Evolutionary conservation across 2,888 invertebrate genomes (phyloP), one percentile per base, ranked within the genome.

Genomic region (Tenthredo scrophulariae): DNA sequence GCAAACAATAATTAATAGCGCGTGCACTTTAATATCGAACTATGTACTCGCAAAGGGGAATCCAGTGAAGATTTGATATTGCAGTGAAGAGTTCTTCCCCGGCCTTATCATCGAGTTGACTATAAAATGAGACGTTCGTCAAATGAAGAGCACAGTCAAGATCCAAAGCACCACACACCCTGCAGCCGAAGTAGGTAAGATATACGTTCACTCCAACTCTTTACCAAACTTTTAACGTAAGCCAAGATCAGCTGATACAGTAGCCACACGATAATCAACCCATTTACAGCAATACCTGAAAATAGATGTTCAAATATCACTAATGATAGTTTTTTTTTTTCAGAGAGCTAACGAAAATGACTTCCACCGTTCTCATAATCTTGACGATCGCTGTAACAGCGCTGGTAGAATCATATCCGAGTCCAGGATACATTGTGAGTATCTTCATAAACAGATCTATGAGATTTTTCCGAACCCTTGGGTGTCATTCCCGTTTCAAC

Each of bases 371-470:
- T 54, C 6, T 54, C 54, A 54, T 54, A n/a, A n/a, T 54, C 5
- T 54, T 54, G 54, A n/a, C 54, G n/a, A 54, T 54, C 54, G 54
- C 54, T 54, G 54, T n/a, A 54, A 54, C n/a, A 54, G 54, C 54
- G 7, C n/a, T 54, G 7, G 54, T 54, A n/a, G 54, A 54, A 54
- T 54, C 54, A n/a, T 6, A 18, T 54, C 54, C 54, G 6, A 10
- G n/a, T 54, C 54, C 54, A 54, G 54, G 54, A 54, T 54, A 54
- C 54, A 54, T 54, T 6, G 54, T 54, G n/a, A 54, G 54, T 54
- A 54, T 54, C n/a, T n/a, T 54, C 7, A n/a, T 54, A n/a, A 54
- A 54, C n/a, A 7, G 2, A n/a, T 7, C n/a, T n/a, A n/a, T n/a
- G 1, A 7, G 6, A 50, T 50, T 50, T 15, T 50, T 50, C 18